These are phyloP conservation scores for Hypocryptadius cinnamomeus DNA, from an alignment of 2,113 vertebrate genomes.

Conservation along the genomic window DNA sequence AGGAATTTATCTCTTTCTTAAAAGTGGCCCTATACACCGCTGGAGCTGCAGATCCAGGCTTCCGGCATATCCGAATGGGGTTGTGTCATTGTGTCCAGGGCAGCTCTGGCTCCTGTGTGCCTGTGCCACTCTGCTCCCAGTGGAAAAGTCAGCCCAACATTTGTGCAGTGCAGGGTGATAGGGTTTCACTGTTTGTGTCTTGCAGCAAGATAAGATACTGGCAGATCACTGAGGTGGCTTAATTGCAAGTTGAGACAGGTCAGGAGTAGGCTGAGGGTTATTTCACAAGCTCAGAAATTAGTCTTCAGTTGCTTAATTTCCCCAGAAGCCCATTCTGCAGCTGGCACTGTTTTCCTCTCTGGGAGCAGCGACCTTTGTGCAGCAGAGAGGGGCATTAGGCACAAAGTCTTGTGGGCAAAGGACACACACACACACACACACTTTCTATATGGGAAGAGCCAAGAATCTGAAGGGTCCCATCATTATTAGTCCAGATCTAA, in stretches of 20 bases:
- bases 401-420: neutral
- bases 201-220: neutral
- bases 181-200: neutral
- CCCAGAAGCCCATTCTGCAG: neutral
- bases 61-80: accelerated
- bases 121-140: neutral
- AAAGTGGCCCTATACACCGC: neutral
- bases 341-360: neutral
- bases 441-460: neutral
- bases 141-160: accelerated
- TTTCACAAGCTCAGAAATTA: neutral
- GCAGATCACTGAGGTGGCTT: neutral
- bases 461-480: neutral
- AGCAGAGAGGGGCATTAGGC: neutral
- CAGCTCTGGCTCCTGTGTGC: accelerated
- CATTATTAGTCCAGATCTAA: neutral
- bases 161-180: neutral
- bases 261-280: neutral
- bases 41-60: neutral
- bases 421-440: neutral
- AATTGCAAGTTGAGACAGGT: neutral
- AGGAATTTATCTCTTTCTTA: neutral
- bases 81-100: too few species aligned
- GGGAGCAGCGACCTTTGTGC: neutral
- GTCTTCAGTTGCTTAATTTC: neutral